These are phyloP conservation scores for Crossaster papposus DNA, from an alignment of 53 echinoderm and acorn worm genomes.

Conservation along the genomic window DNA sequence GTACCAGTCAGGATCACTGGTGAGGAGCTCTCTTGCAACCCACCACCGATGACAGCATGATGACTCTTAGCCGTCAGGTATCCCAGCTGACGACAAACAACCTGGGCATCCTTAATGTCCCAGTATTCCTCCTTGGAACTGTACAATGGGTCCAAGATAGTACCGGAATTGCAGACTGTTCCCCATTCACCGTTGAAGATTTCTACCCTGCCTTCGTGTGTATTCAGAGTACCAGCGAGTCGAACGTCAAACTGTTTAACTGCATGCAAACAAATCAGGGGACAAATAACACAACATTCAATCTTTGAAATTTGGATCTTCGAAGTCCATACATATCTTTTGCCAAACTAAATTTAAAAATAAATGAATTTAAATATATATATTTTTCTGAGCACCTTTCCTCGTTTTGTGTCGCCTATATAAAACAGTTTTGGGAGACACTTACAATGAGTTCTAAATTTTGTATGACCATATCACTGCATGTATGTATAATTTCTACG, in stretches of 20 bases:
- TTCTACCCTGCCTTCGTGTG: slow-evolving; percentile 31
- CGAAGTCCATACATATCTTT: no score
- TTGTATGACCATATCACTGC: no score
- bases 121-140: neutral
- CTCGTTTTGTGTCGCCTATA: no score
- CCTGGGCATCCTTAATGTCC: slow-evolving; percentile 47
- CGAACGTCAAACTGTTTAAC: slow-evolving; percentile 53
- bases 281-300: neutral
- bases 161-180: slow-evolving; percentile 24
- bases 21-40: slow-evolving; percentile 9
- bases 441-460: no score
- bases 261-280: neutral
- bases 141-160: neutral
- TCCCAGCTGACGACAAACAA: slow-evolving; percentile 52
- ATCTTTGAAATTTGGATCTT: no score
- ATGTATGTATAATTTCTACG: no score
- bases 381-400: no score
- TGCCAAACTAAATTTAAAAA: no score
- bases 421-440: no score
- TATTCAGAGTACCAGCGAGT: slow-evolving; percentile 23
- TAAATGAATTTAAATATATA: no score
- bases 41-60: neutral
- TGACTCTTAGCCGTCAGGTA: slow-evolving; percentile 23
- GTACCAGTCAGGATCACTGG: neutral
- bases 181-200: slow-evolving; percentile 35